phyloP scores from a whole-genome alignment of 2,797 vertebrate species.

The Anolis apletophallus region DNA sequence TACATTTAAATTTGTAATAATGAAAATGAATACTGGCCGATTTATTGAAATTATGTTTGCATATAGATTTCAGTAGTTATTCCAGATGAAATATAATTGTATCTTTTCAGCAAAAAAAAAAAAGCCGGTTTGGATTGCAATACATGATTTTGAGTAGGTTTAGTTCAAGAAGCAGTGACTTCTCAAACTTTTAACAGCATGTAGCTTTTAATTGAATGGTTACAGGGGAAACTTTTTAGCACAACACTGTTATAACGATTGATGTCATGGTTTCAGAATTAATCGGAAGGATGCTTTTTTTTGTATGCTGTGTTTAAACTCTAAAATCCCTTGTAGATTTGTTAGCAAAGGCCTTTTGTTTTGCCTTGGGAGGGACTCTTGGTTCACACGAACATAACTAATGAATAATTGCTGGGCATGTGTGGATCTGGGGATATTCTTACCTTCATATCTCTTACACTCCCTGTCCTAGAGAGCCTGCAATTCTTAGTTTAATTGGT shows the following conservation, averaged over 20 bases:
- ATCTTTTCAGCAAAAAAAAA: neutral
- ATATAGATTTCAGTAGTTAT: neutral
- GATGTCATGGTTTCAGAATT: conserved; percentile 53
- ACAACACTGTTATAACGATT: conserved; percentile 36
- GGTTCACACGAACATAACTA: conserved; percentile 48
- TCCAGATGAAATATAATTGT: neutral
- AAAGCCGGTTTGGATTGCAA: neutral
- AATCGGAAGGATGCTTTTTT: conserved; percentile 45
- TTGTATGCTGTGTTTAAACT: conserved; percentile 52
- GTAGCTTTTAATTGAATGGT: neutral
- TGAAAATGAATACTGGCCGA: too few relatives aligned
- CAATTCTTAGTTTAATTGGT: conserved; percentile 63
- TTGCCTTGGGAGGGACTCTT: conserved; percentile 9
- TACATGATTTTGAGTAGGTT: neutral
- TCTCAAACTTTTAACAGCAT: neutral
- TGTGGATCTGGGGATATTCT: conserved; percentile 46
- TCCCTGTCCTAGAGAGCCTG: neutral
- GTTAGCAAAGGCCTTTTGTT: conserved; percentile 75
- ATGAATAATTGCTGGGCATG: conserved; percentile 46
- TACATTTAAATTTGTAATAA: too few relatives aligned
- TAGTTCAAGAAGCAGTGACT: conserved; percentile 13
- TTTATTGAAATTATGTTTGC: too few relatives aligned
- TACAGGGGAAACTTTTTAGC: conserved; percentile 44
- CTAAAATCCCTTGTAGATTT: conserved; percentile 70
- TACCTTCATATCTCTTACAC: neutral